Base-by-base conservation (phyloP, 1,140 invertebrate genomes). In the Bombus vancouverensis region DNA sequence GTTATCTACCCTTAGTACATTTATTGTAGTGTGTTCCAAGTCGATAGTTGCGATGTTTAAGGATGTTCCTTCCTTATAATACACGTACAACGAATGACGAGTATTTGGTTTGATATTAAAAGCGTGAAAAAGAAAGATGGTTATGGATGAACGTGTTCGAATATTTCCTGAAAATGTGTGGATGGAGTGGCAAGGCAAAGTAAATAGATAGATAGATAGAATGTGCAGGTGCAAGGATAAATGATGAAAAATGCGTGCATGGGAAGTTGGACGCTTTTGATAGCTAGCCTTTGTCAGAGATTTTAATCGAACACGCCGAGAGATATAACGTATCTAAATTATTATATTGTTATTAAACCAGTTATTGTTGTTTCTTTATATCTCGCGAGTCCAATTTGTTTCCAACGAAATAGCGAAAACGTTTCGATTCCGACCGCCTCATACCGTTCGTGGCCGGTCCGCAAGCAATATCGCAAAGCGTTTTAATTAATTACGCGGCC, bases 401-500 rank as follows among this genome's bases (percentile, higher is more conserved):
- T 25, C 32, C 42, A 34, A 53, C 44, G 25, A 37, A 57, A 57
- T n/a, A 39, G 15, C 9, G 57, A 76, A 77, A 83, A 83, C 68
- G 57, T 68, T 68, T 39, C 22, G 37, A 81, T 74, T 44, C 3
- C 13, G 22, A 1, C 39, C 22, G 66, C 4, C 9, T 34, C 18
- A 0, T 13, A n/a, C 10, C 25, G 12, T 28, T 1, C 5, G 34
- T 1, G 39, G 34, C 2, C 39, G 34, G n/a, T 15, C 3, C n/a
- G 0, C 47, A 1, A 2, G 47, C 28, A 44, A 73, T 74, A 73
- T 62, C 39, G 39, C 70, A n/a, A 62, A 34, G 25, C 81, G 53
- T 84, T 84, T 68, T 66, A 84, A 84, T 84, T 84, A 78, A 78
- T 84, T 57, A 62, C 22, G 75, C 57, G 37, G 39, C 15, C 57